Conservation (phyloP, 2,888 invertebrate species). For the Orthosia gothica region DNA sequence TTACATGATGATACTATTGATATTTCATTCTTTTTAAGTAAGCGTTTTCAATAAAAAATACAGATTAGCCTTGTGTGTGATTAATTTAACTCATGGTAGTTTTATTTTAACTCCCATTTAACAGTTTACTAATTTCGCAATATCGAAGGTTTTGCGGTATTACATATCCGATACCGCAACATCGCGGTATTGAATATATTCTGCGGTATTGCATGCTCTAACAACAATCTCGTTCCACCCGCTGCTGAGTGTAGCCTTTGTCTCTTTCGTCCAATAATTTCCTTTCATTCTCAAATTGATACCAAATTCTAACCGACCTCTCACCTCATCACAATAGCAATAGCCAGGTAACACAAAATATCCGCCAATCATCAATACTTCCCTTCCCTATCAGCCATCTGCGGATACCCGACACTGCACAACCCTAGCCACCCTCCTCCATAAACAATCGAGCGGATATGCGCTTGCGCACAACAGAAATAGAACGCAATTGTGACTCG, state of each 20-base stretch:
- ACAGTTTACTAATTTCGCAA: too few species aligned
- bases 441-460: conserved; percentile 77
- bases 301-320: not conserved
- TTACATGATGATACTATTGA: too few species aligned
- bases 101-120: too few species aligned
- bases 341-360: conserved; percentile 29
- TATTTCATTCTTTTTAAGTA: too few species aligned
- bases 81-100: too few species aligned
- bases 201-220: too few species aligned
- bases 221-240: not conserved
- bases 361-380: conserved; percentile 40
- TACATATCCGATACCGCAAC: too few species aligned
- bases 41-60: too few species aligned
- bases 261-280: not conserved
- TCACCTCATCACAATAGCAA: conserved; percentile 21
- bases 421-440: conserved; percentile 66
- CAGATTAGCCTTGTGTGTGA: too few species aligned
- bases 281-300: not conserved
- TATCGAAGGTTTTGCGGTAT: too few species aligned
- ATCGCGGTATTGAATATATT: too few species aligned
- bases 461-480: conserved; percentile 76
- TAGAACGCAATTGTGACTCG: conserved; percentile 79
- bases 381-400: conserved; percentile 43
- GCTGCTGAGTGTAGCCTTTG: not conserved
- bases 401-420: conserved; percentile 61